Evolutionary conservation across 2,888 invertebrate genomes (phyloP).

Genomic region (Lysandra coridon): DNA sequence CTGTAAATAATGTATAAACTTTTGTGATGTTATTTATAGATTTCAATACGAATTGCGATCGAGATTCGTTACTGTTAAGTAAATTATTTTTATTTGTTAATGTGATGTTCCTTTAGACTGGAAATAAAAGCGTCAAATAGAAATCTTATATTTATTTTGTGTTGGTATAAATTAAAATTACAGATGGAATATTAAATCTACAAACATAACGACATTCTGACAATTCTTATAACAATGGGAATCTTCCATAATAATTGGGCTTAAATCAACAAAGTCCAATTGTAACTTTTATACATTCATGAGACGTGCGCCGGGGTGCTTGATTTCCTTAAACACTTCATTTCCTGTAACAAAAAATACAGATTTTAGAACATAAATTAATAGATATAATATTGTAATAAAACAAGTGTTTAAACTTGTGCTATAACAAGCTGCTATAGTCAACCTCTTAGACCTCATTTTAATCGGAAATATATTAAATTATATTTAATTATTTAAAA

Average conservation of each 20-base stretch:
- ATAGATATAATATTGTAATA: not conserved
- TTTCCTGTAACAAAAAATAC: slow-evolving; percentile 65
- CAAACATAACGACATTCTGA: slow-evolving; percentile 33
- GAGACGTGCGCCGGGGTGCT: slow-evolving; percentile 12
- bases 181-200: slow-evolving; percentile 58
- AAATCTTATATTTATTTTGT: slow-evolving; percentile 70
- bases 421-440: no score
- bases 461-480: no score
- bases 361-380: not conserved
- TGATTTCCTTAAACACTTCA: slow-evolving; percentile 46
- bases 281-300: slow-evolving; percentile 44
- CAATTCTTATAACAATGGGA: slow-evolving; percentile 27
- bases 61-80: slow-evolving; percentile 49
- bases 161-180: slow-evolving; percentile 64
- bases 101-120: slow-evolving; percentile 52
- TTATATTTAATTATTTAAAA: no score
- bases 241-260: slow-evolving; percentile 20
- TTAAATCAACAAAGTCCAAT: slow-evolving; percentile 25
- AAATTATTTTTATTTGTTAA: slow-evolving; percentile 42
- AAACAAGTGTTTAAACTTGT: no score
- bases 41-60: slow-evolving; percentile 59
- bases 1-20: slow-evolving; percentile 72
- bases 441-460: no score
- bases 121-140: slow-evolving; percentile 61
- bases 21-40: slow-evolving; percentile 62